phyloP scores from a whole-genome alignment of 1,140 invertebrate genomes.

The Acromyrmex echinatior region DNA sequence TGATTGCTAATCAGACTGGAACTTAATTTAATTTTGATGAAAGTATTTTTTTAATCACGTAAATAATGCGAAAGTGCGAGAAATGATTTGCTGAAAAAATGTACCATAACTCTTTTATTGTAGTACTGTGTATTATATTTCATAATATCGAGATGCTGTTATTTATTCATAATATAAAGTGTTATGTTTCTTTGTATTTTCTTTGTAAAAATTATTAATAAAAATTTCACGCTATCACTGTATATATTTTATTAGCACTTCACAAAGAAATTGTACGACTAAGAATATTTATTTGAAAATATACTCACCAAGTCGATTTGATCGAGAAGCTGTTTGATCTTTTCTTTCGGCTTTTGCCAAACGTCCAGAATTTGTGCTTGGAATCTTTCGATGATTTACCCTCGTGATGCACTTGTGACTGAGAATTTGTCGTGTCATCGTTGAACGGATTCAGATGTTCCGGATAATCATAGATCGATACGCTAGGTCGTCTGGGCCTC shows the following conservation, averaged over 20 bases:
- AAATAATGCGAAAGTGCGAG: constrained; percentile 24
- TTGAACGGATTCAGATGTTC: constrained; percentile 91
- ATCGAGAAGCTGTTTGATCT: constrained; percentile 83
- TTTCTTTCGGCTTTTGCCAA: constrained; percentile 82
- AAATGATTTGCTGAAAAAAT: constrained; percentile 27
- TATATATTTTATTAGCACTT: not conserved
- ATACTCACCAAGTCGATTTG: constrained; percentile 81
- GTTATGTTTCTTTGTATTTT: not conserved
- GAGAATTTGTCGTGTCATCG: constrained; percentile 87
- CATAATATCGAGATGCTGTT: not conserved
- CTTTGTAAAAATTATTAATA: not conserved
- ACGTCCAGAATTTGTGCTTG: constrained; percentile 84
- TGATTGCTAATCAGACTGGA: constrained; percentile 56
- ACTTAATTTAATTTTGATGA: constrained; percentile 44
- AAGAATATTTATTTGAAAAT: not conserved
- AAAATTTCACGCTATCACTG: not conserved
- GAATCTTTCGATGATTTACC: constrained; percentile 78
- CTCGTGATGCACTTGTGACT: constrained; percentile 70
- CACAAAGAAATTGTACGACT: not conserved
- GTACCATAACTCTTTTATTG: not conserved
- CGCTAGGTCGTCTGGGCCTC: constrained; percentile 78
- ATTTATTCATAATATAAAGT: not conserved
- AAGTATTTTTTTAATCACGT: constrained; percentile 46
- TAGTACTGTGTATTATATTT: not conserved
- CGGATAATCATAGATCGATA: constrained; percentile 89